These are phyloP conservation scores for Recurvirostra avosetta DNA, from an alignment of 2,113 vertebrate genomes.

Conservation along the genomic window DNA sequence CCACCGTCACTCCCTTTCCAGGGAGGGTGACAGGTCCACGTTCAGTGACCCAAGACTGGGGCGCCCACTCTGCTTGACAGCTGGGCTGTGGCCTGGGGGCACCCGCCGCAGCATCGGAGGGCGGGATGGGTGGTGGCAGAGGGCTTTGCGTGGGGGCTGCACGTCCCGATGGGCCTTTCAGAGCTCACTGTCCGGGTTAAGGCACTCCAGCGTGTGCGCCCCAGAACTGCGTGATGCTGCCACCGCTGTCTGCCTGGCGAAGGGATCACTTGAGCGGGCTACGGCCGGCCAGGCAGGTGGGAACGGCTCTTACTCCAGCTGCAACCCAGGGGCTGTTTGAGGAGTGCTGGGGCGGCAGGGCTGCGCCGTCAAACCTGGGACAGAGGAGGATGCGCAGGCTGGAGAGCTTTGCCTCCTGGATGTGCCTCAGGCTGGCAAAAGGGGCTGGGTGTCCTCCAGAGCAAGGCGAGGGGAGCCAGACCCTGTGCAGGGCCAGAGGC, in stretches of 20 bases:
- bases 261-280: neutral
- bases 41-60: neutral
- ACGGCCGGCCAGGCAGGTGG: neutral
- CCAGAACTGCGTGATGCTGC: neutral
- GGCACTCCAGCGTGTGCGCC: neutral
- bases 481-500: neutral
- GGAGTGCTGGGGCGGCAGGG: neutral
- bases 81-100: too few species aligned
- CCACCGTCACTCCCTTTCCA: neutral
- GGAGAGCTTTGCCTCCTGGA: neutral
- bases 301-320: neutral
- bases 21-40: neutral
- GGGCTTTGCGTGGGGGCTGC: neutral
- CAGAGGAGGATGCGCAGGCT: neutral
- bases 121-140: neutral
- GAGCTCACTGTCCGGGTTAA: neutral
- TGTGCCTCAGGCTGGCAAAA: neutral
- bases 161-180: fast-evolving
- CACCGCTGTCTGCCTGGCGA: neutral
- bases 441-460: neutral
- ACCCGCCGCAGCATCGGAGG: neutral
- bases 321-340: neutral
- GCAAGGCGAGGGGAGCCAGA: neutral
- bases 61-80: neutral
- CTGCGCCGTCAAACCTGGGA: fast-evolving